These are phyloP conservation scores for Stegastes partitus DNA, from an alignment of 2,113 vertebrate genomes.

Conservation along the genomic window DNA sequence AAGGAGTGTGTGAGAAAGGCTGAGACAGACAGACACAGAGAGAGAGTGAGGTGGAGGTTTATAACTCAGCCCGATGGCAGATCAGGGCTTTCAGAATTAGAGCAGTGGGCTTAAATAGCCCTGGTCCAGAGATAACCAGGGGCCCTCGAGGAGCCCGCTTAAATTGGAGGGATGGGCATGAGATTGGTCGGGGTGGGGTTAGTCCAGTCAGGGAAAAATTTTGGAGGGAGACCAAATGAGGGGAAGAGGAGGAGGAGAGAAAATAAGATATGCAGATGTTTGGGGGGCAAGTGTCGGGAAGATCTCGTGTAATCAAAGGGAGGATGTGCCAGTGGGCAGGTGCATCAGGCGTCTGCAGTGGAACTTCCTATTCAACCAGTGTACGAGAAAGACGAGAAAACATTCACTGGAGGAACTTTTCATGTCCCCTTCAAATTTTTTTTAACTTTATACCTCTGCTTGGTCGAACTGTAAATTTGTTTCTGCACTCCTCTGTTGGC, in stretches of 20 bases:
- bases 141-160: slow-evolving; percentile 71
- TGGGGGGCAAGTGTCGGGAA: slow-evolving; percentile 13
- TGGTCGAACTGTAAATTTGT: not conserved
- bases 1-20: slow-evolving; percentile 52
- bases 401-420: slow-evolving; percentile 12
- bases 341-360: slow-evolving; percentile 24
- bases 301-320: slow-evolving; percentile 1
- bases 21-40: slow-evolving; percentile 27
- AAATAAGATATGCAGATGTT: slow-evolving; percentile 53
- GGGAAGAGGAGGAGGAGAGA: not conserved
- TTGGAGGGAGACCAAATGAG: slow-evolving; percentile 38
- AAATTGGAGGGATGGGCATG: slow-evolving; percentile 64
- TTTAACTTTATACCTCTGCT: slow-evolving; percentile 17
- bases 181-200: slow-evolving; percentile 53
- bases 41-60: slow-evolving; percentile 71
- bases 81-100: slow-evolving; percentile 82
- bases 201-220: slow-evolving; percentile 15
- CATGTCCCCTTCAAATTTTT: not conserved
- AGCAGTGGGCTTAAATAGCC: slow-evolving; percentile 84
- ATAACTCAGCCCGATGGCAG: slow-evolving; percentile 76
- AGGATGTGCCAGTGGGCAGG: slow-evolving; percentile 16
- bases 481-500: not conserved
- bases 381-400: not conserved
- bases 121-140: slow-evolving; percentile 81
- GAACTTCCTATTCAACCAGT: slow-evolving; percentile 23